Conservation (phyloP, 1,140 invertebrate species). For the Papilio xuthus region DNA sequence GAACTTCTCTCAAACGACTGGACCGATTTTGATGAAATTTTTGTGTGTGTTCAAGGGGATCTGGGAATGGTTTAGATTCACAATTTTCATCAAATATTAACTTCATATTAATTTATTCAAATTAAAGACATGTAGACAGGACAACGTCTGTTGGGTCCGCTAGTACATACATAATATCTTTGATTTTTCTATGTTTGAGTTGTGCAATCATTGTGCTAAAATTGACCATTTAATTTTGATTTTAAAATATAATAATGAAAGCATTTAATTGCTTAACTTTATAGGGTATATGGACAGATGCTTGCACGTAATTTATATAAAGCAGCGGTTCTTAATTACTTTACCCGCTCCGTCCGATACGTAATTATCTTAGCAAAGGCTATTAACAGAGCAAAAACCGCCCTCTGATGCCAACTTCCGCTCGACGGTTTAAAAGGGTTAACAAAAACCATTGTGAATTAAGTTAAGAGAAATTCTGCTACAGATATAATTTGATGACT, state of each 20-base stretch:
- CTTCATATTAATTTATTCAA: no score
- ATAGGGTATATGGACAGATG: background rate
- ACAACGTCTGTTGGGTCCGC: no score
- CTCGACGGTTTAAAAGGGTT: background rate
- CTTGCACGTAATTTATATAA: conserved; percentile 9
- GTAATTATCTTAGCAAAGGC: conserved; percentile 13
- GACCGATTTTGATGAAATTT: no score
- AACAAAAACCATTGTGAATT: background rate
- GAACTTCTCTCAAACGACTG: no score
- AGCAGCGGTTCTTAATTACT: conserved; percentile 13
- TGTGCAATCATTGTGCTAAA: no score
- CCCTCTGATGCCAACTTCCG: conserved; percentile 21
- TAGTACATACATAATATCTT: no score
- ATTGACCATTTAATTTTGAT: background rate
- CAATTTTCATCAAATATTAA: no score
- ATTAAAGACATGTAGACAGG: no score
- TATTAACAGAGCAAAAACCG: conserved; percentile 21
- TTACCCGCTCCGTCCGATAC: conserved; percentile 15
- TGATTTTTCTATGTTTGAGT: no score
- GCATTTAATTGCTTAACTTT: background rate
- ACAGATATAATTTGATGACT: background rate
- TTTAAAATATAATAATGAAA: background rate
- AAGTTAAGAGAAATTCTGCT: background rate
- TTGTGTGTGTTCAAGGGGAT: no score
- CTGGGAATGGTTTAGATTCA: no score